phyloP scores from a whole-genome alignment of 2,797 vertebrate genomes.

The Sebastes minor region DNA sequence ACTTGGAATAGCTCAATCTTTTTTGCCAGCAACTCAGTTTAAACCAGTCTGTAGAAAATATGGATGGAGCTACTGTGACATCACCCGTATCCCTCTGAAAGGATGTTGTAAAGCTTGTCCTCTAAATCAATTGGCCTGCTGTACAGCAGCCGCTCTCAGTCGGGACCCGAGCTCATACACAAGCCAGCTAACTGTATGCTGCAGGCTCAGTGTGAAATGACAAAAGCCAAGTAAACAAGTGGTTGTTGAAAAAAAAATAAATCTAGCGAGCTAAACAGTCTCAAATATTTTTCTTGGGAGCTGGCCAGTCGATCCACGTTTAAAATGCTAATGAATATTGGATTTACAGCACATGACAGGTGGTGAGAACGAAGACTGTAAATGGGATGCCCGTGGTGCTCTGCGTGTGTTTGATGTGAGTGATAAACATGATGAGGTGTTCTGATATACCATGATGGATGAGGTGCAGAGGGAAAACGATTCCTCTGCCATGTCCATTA shows the following conservation, averaged over 20 bases:
- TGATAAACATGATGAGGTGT: background rate
- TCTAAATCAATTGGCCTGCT: background rate
- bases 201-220: background rate
- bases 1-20: background rate
- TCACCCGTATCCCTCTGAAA: background rate
- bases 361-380: background rate
- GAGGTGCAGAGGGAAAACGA: background rate
- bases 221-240: slow-evolving; percentile 2
- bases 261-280: background rate
- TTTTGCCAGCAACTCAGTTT: background rate
- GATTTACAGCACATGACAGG: slow-evolving; percentile 5
- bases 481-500: background rate
- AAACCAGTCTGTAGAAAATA: background rate
- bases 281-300: background rate
- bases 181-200: background rate
- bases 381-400: background rate
- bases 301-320: background rate
- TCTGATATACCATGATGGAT: background rate
- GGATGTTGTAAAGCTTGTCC: background rate
- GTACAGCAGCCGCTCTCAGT: background rate
- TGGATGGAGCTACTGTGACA: background rate
- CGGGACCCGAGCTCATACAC: background rate
- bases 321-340: slow-evolving; percentile 9
- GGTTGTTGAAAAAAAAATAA: background rate
- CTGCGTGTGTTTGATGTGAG: background rate